These are phyloP conservation scores for Mimas tiliae DNA, from an alignment of 2,888 invertebrate species.

Conservation along the genomic window DNA sequence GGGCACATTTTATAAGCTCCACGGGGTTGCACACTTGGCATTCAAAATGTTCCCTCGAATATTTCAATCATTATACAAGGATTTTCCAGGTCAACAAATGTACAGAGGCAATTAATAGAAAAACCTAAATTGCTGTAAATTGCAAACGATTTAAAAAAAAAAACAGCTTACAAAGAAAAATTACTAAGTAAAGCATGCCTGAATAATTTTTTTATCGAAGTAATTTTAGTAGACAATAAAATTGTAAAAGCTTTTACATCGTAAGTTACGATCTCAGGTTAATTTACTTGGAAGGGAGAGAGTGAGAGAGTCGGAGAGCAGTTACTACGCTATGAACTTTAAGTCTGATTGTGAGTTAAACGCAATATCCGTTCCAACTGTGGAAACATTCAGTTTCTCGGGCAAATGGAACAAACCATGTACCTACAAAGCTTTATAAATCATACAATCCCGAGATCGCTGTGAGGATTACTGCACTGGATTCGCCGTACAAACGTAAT, in stretches of 20 bases:
- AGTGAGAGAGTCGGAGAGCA: background rate
- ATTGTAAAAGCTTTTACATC: conserved; percentile 15
- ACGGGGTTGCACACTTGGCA: conserved; percentile 45
- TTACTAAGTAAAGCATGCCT: background rate
- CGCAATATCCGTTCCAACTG: conserved; percentile 29
- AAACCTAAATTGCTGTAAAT: conserved; percentile 5
- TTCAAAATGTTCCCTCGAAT: conserved; percentile 43
- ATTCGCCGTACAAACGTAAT: conserved; percentile 41
- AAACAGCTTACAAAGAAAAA: conserved; percentile 9
- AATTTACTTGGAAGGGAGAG: conserved; percentile 9
- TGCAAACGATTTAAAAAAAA: background rate
- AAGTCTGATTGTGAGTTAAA: conserved; percentile 18
- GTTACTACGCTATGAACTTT: conserved; percentile 1
- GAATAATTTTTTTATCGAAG: background rate
- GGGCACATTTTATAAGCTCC: conserved; percentile 57
- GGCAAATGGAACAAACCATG: conserved; percentile 40
- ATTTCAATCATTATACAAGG: conserved; percentile 43
- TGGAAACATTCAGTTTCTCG: conserved; percentile 34
- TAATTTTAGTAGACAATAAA: conserved; percentile 4
- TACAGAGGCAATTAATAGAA: conserved; percentile 13
- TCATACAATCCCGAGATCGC: conserved; percentile 51
- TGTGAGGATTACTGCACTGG: conserved; percentile 45
- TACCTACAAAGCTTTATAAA: conserved; percentile 44
- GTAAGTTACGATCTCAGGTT: background rate
- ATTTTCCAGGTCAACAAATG: conserved; percentile 32